phyloP scores from a whole-genome alignment of 2,797 vertebrate genomes.

The Meriones psammophilus region DNA sequence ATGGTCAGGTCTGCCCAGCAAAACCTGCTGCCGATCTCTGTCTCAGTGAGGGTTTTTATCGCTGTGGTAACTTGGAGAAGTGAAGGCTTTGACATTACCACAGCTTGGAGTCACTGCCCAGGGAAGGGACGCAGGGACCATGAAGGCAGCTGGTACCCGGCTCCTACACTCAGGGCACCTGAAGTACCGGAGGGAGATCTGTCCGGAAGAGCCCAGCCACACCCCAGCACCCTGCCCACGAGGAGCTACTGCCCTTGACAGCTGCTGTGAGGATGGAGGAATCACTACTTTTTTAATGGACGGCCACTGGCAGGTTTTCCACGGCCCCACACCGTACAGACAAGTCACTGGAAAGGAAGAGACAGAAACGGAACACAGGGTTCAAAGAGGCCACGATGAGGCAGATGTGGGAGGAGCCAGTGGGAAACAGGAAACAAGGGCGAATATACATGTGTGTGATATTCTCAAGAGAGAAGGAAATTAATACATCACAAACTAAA shows the following conservation, averaged over 20 bases:
- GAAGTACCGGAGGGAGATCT: too few species aligned
- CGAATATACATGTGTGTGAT: neutral
- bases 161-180: neutral
- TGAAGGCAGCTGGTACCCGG: neutral
- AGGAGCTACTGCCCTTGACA: neutral
- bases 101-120: neutral
- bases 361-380: neutral
- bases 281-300: too few species aligned
- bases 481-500: neutral
- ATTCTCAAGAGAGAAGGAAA: neutral
- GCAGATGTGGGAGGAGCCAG: neutral
- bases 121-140: too few species aligned
- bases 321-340: too few species aligned
- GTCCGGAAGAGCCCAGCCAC: too few species aligned
- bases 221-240: too few species aligned
- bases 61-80: too few species aligned
- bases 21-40: neutral
- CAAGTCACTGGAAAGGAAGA: neutral
- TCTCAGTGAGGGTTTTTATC: too few species aligned
- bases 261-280: neutral
- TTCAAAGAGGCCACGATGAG: too few species aligned
- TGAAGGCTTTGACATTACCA: neutral
- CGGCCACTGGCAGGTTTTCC: neutral
- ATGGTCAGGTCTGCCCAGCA: neutral
- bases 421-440: too few species aligned